These are phyloP conservation scores for Triplophysa yarkandensis DNA, from an alignment of 2,797 vertebrate species.

Conservation along the genomic window DNA sequence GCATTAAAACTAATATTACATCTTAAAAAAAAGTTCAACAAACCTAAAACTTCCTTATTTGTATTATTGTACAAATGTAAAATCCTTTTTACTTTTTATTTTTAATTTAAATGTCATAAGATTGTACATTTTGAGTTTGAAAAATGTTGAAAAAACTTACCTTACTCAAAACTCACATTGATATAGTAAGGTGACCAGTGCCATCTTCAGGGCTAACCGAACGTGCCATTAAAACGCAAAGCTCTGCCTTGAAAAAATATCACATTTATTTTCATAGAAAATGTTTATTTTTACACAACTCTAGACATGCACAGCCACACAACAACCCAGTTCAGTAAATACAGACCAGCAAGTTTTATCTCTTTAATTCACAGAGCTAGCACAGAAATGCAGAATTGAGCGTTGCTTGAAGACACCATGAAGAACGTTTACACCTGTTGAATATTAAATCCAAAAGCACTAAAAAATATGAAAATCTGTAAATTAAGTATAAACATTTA, in stretches of 20 bases:
- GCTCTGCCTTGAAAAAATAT: conserved; percentile 80
- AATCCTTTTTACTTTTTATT: no score
- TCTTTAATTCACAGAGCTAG: conserved; percentile 82
- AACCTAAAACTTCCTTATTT: no score
- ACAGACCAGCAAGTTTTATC: conserved; percentile 75
- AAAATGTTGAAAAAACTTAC: neutral
- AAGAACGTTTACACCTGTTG: conserved; percentile 82
- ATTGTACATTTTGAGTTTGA: no score
- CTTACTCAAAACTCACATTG: neutral
- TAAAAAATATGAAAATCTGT: conserved; percentile 85
- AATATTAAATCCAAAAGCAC: conserved; percentile 85
- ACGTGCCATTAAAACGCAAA: conserved; percentile 18
- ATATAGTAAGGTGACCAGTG: neutral
- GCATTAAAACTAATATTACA: neutral
- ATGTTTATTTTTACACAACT: conserved; percentile 76
- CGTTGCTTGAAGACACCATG: conserved; percentile 86
- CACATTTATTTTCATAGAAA: conserved; percentile 95
- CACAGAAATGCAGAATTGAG: conserved; percentile 79
- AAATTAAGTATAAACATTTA: conserved; percentile 97
- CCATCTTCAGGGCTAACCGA: neutral
- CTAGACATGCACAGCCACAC: conserved; percentile 92
- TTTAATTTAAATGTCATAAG: no score
- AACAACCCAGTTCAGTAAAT: conserved; percentile 83
- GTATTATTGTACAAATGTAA: no score
- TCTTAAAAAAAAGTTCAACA: no score